phyloP scores from a whole-genome alignment of 2,797 vertebrate genomes.

The Cynopterus sphinx region DNA sequence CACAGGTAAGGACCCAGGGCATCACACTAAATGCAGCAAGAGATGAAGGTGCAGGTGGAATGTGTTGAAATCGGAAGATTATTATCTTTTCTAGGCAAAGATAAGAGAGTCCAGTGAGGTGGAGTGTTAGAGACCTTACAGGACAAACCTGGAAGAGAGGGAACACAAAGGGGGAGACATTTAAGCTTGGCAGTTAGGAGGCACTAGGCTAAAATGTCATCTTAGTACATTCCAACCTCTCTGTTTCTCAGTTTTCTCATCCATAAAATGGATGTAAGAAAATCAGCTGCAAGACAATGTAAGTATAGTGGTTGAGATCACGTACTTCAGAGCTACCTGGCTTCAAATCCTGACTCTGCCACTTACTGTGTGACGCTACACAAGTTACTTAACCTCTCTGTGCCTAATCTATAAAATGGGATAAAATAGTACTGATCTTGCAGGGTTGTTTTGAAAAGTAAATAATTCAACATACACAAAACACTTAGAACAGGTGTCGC shows the following conservation, averaged over 20 bases:
- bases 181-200: neutral
- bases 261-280: neutral
- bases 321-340: neutral
- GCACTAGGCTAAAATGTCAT: neutral
- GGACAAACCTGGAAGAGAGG: neutral
- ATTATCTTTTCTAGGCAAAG: neutral
- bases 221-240: neutral
- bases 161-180: fast-evolving
- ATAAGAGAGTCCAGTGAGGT: neutral
- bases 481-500: neutral
- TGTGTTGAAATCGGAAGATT: neutral
- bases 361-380: neutral
- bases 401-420: neutral
- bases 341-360: neutral
- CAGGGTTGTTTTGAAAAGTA: neutral
- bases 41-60: neutral
- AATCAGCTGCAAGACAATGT: neutral
- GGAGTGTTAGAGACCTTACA: neutral
- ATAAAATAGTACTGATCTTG: neutral
- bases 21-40: neutral
- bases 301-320: neutral
- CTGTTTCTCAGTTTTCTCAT: neutral
- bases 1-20: neutral
- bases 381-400: neutral
- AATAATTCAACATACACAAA: neutral